Evolutionary conservation across 2,113 vertebrate genomes (phyloP).

Genomic region (Carettochelys insculpta): DNA sequence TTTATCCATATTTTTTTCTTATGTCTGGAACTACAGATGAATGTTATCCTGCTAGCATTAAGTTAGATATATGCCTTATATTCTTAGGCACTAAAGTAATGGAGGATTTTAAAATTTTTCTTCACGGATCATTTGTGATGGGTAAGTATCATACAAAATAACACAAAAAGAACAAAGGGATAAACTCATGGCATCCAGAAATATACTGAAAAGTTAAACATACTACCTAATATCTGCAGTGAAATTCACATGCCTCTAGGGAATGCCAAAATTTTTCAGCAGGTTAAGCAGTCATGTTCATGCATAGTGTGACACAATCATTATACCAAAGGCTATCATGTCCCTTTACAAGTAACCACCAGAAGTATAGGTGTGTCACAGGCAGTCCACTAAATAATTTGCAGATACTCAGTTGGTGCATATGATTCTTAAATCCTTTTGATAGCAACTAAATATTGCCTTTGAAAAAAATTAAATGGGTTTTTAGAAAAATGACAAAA

Average conservation of each 20-base stretch:
- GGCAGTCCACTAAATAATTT: not conserved
- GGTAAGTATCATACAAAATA: not conserved
- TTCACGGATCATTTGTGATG: not conserved
- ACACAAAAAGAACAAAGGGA: not conserved
- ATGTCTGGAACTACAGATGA: not conserved
- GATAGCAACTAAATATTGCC: not conserved
- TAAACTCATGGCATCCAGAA: not conserved
- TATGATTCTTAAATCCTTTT: slow-evolving; percentile 9
- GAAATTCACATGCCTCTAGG: not conserved
- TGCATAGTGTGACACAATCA: not conserved
- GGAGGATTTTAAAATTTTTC: not conserved
- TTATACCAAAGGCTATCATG: not conserved
- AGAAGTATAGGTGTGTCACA: not conserved
- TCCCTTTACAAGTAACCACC: not conserved
- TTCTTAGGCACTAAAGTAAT: not conserved
- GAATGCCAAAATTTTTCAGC: not conserved
- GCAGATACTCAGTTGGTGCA: not conserved
- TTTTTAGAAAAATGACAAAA: not conserved
- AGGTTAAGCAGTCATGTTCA: not conserved
- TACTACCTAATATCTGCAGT: not conserved
- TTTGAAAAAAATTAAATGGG: not conserved
- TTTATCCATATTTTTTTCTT: not conserved
- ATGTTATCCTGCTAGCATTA: not conserved
- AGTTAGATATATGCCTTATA: not conserved
- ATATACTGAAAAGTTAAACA: slow-evolving; percentile 6